A percentile compares a stretch with the other conserved stretches of the same genome.
Conservation (phyloP, 2,113 vertebrate genomes). For the Mus spicilegus region DNA sequence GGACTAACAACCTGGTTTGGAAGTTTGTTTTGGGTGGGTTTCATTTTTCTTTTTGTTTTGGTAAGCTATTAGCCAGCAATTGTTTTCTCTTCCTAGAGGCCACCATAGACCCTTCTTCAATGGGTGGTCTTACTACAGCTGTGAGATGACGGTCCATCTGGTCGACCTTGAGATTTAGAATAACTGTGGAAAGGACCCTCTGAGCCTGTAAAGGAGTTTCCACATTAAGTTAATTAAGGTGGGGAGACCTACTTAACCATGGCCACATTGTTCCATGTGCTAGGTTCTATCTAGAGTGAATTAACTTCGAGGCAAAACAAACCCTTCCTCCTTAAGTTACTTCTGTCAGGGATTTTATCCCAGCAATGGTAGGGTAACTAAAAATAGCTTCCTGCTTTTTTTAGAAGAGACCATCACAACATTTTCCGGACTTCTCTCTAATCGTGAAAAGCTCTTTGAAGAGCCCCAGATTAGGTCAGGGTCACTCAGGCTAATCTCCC, state of each 20-base stretch:
- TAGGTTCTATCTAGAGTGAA: background rate
- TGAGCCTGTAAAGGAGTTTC: background rate
- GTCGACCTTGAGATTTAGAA: background rate
- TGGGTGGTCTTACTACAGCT: background rate
- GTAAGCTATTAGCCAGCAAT: background rate
- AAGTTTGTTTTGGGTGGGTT: background rate
- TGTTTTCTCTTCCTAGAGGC: background rate
- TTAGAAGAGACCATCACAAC: background rate
- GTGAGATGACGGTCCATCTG: background rate
- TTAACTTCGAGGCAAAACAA: background rate
- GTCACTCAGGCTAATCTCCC: background rate
- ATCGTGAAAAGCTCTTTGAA: constrained; percentile 4
- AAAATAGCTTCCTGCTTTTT: constrained; percentile 18
- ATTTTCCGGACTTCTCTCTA: constrained; percentile 22
- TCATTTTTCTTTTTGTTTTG: background rate
- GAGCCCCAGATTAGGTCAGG: constrained; percentile 6
- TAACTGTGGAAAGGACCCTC: background rate
- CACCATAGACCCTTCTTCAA: background rate
- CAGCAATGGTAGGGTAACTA: background rate
- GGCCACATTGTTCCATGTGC: background rate
- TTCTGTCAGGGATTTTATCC: background rate
- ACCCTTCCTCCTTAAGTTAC: background rate
- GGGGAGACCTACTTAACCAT: background rate
- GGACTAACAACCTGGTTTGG: background rate
- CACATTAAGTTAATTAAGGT: background rate